Evolutionary conservation across 2,888 invertebrate species (phyloP), one percentile per base, ranked within the genome.

Genomic region (Tetragonisca angustula): DNA sequence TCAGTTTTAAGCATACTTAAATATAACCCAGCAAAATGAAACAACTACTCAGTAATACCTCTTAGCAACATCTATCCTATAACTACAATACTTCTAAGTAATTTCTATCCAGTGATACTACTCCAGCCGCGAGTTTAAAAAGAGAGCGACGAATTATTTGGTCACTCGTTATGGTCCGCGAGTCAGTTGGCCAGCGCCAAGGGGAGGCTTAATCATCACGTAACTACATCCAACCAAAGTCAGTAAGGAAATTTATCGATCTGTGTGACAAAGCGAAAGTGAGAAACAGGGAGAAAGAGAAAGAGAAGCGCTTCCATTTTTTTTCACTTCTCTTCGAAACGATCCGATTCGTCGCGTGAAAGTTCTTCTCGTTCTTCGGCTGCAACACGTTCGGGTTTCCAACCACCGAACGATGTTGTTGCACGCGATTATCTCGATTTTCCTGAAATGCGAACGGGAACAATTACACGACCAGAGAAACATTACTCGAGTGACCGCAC

Each of bases 381-480:
- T 17, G 36, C 21, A 32, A 21, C 43, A 19, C 9, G 56, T n/a
- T 59, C n/a, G 56, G 15, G 27, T 0, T 24, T 56, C 19, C 17
- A 49, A 27, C 15, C 54, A 49, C 17, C 17, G 65, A n/a, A 49
- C 71, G 64, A 78, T 49, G 70, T 43, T 64, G 84, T 76, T 68
- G 61, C 72, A 70, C 67, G 65, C 52, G 65, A 79, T 86, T 78
- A 84, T 84, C 79, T 81, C 65, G 83, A 83, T 86, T 83, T 77
- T 67, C 65, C 62, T n/a, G 79, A 64, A 87, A 83, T 76, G 79
- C 52, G 62, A 56, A n/a, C 67, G 56, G 70, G 69, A 77, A 83
- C 73, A 69, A 84, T 88, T 79, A 84, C 68, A 17, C 19, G 59
- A 13, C 64, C 70, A 56, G 68, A 73, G 79, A 75, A 83, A 79